Conservation (phyloP, 2,113 vertebrate genomes). For the Rhinolophus ferrumequinum region DNA sequence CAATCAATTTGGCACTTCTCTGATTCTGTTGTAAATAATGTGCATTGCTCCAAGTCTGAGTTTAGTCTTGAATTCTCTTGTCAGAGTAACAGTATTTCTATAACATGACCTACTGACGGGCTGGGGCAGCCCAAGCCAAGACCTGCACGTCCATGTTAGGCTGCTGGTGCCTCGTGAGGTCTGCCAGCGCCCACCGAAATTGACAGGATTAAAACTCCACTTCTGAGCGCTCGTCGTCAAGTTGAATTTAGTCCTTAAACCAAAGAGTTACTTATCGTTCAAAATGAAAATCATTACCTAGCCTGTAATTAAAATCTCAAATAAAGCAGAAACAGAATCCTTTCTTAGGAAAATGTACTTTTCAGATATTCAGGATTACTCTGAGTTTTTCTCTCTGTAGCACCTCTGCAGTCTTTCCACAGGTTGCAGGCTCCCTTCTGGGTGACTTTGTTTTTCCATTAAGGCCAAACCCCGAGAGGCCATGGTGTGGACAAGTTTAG, state of each 20-base stretch:
- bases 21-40: neutral
- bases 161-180: fast-evolving
- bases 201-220: neutral
- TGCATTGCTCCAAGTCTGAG: fast-evolving
- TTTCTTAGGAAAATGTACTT: neutral
- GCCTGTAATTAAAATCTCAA: neutral
- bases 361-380: no score
- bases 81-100: fast-evolving
- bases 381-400: fast-evolving
- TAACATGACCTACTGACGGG: fast-evolving
- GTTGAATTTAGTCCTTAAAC: neutral
- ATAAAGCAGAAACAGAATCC: neutral
- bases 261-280: neutral
- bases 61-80: neutral
- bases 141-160: fast-evolving
- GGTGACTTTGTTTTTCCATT: neutral
- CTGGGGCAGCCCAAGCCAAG: neutral
- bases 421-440: neutral
- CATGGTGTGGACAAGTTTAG: fast-evolving
- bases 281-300: fast-evolving
- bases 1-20: neutral
- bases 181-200: fast-evolving
- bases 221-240: fast-evolving
- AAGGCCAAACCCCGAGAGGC: fast-evolving
- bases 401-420: neutral